Percentiles rank a stretch among this genome's conserved stretches.
phyloP scores from a whole-genome alignment of 2,797 vertebrate genomes.

The Trachops cirrhosus region DNA sequence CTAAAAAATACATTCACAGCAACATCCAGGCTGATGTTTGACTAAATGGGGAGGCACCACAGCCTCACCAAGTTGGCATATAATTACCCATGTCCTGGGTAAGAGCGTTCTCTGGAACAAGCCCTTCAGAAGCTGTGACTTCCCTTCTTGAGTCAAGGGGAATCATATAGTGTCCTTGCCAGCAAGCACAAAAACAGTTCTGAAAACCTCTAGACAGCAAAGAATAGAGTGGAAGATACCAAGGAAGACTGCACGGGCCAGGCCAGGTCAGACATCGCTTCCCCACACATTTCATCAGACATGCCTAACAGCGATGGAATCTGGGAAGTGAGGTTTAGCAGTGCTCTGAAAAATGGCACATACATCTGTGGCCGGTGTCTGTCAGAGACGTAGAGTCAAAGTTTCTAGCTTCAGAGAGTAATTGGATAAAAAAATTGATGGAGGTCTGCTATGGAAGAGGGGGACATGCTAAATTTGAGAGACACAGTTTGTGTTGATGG shows the following conservation, averaged over 20 bases:
- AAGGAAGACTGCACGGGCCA: neutral
- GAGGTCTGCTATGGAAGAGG: neutral
- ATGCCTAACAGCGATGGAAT: neutral
- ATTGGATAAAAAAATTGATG: neutral
- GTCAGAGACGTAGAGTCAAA: neutral
- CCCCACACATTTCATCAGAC: neutral
- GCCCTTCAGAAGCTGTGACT: neutral
- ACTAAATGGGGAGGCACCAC: neutral
- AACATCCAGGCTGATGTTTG: neutral
- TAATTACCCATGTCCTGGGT: neutral
- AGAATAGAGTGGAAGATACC: neutral
- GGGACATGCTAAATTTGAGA: neutral
- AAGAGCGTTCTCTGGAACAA: neutral
- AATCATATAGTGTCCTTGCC: neutral
- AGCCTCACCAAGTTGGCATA: neutral
- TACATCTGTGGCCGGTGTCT: neutral
- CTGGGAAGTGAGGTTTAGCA: neutral
- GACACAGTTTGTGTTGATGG: neutral
- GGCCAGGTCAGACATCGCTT: neutral
- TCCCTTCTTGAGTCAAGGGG: neutral
- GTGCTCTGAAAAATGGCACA: neutral
- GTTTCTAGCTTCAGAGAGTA: neutral
- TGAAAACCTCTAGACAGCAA: neutral
- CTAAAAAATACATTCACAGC: neutral
- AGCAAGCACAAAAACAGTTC: neutral